phyloP scores from a whole-genome alignment of 2,113 vertebrate species.

The Caracal caracal region DNA sequence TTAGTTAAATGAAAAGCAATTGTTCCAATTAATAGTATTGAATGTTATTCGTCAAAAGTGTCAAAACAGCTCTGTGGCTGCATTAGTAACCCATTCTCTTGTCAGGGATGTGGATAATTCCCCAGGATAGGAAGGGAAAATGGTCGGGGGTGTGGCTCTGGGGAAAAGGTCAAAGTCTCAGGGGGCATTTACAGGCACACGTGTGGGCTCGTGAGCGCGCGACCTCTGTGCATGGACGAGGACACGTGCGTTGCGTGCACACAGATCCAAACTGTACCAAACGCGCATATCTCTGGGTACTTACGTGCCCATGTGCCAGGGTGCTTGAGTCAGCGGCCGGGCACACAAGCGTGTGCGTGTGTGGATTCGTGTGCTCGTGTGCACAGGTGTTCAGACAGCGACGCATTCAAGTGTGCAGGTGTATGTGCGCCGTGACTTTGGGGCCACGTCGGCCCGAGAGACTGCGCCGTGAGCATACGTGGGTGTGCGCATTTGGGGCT shows the following conservation, averaged over 20 bases:
- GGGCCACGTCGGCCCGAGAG: not conserved
- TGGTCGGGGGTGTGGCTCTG: slow-evolving; percentile 59
- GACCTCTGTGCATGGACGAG: not conserved
- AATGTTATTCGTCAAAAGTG: slow-evolving; percentile 95
- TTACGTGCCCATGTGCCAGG: not conserved
- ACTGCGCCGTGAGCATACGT: not conserved
- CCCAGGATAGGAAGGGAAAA: slow-evolving; percentile 80
- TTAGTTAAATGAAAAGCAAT: slow-evolving; percentile 94
- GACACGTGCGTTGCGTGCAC: not conserved
- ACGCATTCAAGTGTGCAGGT: not conserved
- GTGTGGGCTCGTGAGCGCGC: not conserved
- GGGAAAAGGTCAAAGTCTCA: not conserved
- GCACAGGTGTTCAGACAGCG: not conserved
- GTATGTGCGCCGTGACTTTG: not conserved
- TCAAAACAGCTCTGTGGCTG: slow-evolving; percentile 90
- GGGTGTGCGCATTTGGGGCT: no score
- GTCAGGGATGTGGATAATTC: slow-evolving; percentile 88
- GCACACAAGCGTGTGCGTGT: not conserved
- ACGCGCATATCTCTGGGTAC: not conserved
- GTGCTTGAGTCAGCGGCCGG: not conserved
- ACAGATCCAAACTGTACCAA: not conserved
- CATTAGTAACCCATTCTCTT: slow-evolving; percentile 91
- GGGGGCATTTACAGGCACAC: not conserved
- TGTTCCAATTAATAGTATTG: slow-evolving; percentile 96
- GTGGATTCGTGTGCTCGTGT: not conserved